A percentile compares a stretch with the other conserved stretches of the same genome.
Evolutionary conservation across 2,888 invertebrate species (phyloP).

Genomic region (Chironomus tentans): DNA sequence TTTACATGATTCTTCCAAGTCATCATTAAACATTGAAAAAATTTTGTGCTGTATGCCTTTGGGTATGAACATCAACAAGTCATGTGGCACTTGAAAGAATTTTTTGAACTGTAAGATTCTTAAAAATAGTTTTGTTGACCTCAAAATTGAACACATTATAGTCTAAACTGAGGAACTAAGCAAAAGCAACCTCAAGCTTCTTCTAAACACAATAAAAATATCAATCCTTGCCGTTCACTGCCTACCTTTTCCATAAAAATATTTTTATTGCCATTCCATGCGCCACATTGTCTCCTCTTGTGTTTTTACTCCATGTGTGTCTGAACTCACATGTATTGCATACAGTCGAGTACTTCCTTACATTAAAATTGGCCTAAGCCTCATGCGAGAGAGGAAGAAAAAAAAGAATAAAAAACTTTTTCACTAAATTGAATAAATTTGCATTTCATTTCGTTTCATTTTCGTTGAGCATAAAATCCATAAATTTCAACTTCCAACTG

Average conservation of each 20-base stretch:
- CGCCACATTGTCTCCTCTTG: not conserved
- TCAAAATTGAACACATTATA: no score
- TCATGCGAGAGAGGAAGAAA: no score
- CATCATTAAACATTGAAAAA: no score
- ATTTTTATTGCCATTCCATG: not conserved
- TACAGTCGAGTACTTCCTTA: not conserved
- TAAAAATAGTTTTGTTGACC: no score
- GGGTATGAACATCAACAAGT: no score
- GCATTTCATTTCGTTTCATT: constrained; percentile 6
- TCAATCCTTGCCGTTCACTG: not conserved
- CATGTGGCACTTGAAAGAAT: no score
- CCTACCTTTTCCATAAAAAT: not conserved
- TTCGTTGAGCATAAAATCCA: not conserved
- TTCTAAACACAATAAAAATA: no score
- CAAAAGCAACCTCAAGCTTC: no score
- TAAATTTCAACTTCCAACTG: not conserved
- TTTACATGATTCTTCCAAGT: no score
- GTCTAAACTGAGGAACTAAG: no score
- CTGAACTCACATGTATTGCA: not conserved
- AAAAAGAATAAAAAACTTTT: not conserved
- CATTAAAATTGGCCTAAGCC: constrained; percentile 13
- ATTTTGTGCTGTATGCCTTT: no score
- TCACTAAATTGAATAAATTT: constrained; percentile 24
- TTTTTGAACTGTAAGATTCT: no score
- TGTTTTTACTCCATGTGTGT: not conserved